A percentile compares a stretch with the other conserved stretches of the same genome.
Evolutionary conservation across 2,113 vertebrate species (phyloP).

Genomic region (Montifringilla adamsi): DNA sequence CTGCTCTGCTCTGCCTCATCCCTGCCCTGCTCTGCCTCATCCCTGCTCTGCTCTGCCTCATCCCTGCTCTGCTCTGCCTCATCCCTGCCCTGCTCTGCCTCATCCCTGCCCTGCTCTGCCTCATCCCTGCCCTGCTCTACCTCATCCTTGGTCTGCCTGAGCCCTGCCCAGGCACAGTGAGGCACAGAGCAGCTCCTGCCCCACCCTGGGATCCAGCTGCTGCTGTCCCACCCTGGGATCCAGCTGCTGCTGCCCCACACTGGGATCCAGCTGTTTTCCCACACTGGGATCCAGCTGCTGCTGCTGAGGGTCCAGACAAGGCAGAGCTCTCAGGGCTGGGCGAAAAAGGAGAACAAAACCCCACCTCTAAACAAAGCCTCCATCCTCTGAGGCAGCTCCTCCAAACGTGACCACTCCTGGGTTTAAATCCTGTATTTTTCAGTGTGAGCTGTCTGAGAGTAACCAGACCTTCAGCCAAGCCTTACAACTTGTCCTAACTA

Average conservation of each 20-base stretch:
- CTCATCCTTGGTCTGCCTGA: too few species aligned
- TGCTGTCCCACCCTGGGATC: too few species aligned
- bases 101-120: too few species aligned
- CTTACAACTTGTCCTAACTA: not conserved
- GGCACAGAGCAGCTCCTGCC: not conserved
- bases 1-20: too few species aligned
- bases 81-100: too few species aligned
- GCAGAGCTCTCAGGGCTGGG: not conserved
- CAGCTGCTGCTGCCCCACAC: too few species aligned
- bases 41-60: too few species aligned
- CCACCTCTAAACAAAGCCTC: not conserved
- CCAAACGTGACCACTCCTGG: not conserved
- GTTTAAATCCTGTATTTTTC: not conserved
- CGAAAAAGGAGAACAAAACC: not conserved
- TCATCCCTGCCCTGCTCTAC: too few species aligned
- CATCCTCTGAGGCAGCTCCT: not conserved
- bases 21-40: too few species aligned
- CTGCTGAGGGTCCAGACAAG: not conserved
- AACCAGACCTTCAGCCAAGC: not conserved
- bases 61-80: too few species aligned
- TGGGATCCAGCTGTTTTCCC: too few species aligned
- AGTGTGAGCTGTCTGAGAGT: not conserved
- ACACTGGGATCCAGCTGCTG: not conserved
- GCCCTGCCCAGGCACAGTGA: not conserved
- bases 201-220: not conserved